phyloP scores from a whole-genome alignment of 2,113 vertebrate species.

The Rhipidura dahli region DNA sequence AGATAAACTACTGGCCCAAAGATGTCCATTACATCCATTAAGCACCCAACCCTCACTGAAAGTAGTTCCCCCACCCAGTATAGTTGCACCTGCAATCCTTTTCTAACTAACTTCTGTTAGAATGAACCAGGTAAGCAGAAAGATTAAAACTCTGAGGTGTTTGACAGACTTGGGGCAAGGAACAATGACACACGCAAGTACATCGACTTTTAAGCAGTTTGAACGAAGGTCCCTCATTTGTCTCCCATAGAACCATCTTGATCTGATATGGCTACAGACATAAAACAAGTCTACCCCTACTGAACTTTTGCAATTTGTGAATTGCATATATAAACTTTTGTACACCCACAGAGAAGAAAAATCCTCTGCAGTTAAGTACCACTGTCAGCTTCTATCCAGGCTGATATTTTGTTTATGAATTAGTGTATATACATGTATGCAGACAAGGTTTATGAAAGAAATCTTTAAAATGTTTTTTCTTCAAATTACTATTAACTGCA shows the following conservation, averaged over 20 bases:
- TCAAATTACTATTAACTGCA: neutral
- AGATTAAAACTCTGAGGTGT: neutral
- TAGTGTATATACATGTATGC: accelerated
- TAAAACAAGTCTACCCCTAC: neutral
- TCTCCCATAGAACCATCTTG: neutral
- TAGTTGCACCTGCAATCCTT: neutral
- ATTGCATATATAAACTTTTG: neutral
- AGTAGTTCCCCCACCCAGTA: neutral
- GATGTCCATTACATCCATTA: neutral
- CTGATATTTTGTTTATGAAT: neutral
- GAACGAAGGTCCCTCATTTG: neutral
- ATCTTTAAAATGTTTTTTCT: neutral
- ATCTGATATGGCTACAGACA: neutral
- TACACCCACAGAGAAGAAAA: neutral
- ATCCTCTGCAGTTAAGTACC: neutral
- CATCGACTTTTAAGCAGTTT: neutral
- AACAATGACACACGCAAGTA: neutral
- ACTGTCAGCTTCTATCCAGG: neutral
- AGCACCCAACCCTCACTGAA: neutral
- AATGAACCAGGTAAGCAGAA: neutral
- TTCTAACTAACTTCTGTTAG: neutral
- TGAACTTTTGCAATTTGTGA: neutral
- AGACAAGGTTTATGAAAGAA: neutral
- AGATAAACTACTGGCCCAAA: neutral
- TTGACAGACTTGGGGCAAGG: neutral